A percentile compares a stretch with the other conserved stretches of the same genome.
Conservation (phyloP, 2,113 vertebrate genomes). For the Caracal caracal region DNA sequence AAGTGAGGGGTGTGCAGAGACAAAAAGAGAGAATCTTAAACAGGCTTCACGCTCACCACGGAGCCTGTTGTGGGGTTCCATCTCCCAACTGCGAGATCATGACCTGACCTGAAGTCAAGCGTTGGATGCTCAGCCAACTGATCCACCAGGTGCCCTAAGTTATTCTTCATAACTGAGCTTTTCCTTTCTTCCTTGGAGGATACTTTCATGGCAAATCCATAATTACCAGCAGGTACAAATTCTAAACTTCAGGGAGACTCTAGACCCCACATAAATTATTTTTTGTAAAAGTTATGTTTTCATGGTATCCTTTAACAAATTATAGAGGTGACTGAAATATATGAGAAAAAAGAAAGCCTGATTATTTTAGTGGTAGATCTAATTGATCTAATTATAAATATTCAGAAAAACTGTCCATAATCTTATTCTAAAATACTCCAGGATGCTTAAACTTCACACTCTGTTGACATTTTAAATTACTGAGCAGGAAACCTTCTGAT, state of each 20-base stretch:
- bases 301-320: constrained; percentile 12
- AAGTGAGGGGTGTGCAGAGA: too few relatives aligned
- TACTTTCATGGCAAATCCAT: not conserved
- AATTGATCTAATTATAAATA: not conserved
- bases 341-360: rapidly evolving
- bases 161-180: not conserved
- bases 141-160: not conserved
- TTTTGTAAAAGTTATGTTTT: not conserved
- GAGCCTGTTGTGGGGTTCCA: too few relatives aligned
- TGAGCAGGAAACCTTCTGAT: constrained; percentile 54
- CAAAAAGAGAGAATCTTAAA: too few relatives aligned
- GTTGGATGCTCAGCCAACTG: too few relatives aligned
- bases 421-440: constrained; percentile 16
- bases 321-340: not conserved
- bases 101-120: too few relatives aligned
- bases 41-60: too few relatives aligned
- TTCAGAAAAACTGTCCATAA: not conserved
- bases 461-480: constrained; percentile 60
- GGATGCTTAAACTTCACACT: constrained; percentile 25
- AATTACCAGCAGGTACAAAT: not conserved
- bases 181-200: not conserved
- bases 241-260: constrained; percentile 11
- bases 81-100: too few relatives aligned
- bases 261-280: not conserved
- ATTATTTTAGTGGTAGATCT: not conserved